Percentiles rank a stretch among this genome's conserved stretches.
Evolutionary conservation across 2,113 vertebrate species (phyloP).

Genomic region (Phyllostomus hastatus): DNA sequence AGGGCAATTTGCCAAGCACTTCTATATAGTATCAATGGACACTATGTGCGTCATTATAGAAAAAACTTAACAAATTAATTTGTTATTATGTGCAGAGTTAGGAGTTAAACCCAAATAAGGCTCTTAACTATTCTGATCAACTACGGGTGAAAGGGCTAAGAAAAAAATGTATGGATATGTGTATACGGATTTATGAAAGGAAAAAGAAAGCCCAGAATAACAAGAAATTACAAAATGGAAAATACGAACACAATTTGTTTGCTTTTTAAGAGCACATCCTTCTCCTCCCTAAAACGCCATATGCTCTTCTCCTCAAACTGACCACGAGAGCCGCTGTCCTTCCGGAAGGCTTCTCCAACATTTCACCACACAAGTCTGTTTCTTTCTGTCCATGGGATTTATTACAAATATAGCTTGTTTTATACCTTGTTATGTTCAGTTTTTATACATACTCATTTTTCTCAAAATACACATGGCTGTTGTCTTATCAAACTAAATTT

Average conservation of each 20-base stretch:
- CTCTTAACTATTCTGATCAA: not conserved
- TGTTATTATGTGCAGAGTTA: not conserved
- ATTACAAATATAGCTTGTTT: not conserved
- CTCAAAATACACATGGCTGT: not conserved
- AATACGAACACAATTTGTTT: not conserved
- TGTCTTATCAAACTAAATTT: not conserved
- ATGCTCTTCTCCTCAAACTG: not conserved
- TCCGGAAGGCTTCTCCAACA: not conserved
- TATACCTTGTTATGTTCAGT: not conserved
- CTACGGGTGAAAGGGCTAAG: not conserved
- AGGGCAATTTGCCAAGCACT: not conserved
- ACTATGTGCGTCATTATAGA: not conserved
- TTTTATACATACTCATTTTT: not conserved
- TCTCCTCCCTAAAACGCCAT: not conserved
- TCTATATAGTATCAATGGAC: not conserved
- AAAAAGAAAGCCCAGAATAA: not conserved
- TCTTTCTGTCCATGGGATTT: not conserved
- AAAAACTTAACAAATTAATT: not conserved
- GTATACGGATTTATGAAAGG: not conserved
- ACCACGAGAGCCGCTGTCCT: not conserved
- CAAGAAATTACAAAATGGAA: not conserved
- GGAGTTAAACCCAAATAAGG: not conserved
- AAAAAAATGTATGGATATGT: not conserved
- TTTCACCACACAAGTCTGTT: not conserved
- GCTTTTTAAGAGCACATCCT: not conserved